Evolutionary conservation across 2,113 vertebrate species (phyloP).

Genomic region (Pimephales promelas): DNA sequence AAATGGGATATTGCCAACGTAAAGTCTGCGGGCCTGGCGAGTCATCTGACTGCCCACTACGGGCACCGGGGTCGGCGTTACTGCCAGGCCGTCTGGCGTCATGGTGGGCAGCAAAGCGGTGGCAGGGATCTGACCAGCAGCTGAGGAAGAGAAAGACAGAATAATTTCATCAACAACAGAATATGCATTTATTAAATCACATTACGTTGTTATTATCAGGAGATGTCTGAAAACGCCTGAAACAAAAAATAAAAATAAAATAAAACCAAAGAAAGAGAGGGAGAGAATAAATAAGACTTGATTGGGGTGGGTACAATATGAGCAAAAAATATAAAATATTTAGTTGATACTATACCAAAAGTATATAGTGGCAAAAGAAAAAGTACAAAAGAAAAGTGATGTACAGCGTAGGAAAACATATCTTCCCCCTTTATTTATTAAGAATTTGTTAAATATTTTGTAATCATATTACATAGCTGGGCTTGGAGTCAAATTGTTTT

Average conservation of each 20-base stretch:
- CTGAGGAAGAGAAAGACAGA: constrained; percentile 62
- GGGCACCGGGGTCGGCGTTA: constrained; percentile 89
- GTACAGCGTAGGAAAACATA: no score
- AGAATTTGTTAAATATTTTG: no score
- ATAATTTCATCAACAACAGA: neutral
- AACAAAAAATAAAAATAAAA: neutral
- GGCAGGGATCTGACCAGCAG: constrained; percentile 92
- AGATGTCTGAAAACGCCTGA: no score
- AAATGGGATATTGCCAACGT: constrained; percentile 94
- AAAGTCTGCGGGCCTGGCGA: constrained; percentile 88
- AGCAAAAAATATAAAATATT: neutral
- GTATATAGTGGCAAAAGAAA: no score
- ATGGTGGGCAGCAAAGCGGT: constrained; percentile 91
- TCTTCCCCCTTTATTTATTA: no score
- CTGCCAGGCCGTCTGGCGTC: constrained; percentile 90
- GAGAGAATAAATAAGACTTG: neutral
- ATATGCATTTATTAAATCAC: neutral
- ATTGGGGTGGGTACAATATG: neutral
- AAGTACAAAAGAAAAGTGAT: no score
- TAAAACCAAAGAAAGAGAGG: neutral
- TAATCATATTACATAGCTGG: no score
- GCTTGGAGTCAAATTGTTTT: no score
- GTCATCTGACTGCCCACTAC: constrained; percentile 96
- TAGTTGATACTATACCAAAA: neutral
- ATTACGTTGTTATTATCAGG: neutral